Conservation (phyloP, 2,113 vertebrate species). For the Spermophilus dauricus region DNA sequence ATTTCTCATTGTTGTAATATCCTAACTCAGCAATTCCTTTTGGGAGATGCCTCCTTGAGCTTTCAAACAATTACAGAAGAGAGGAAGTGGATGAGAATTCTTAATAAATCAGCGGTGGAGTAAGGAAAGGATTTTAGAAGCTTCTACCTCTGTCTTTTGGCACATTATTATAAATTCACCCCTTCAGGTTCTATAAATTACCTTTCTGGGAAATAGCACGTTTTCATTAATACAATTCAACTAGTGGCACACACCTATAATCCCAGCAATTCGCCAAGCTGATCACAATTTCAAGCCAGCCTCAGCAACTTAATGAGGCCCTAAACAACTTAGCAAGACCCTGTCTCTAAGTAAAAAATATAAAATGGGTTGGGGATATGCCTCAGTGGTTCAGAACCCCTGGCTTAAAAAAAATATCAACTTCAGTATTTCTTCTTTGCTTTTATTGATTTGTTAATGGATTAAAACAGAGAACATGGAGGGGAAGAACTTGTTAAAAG, state of each 20-base stretch:
- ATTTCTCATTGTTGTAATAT: background rate
- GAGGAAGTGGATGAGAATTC: background rate
- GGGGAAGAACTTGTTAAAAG: background rate
- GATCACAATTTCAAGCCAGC: too few species aligned
- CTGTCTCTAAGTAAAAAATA: too few species aligned
- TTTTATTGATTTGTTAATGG: background rate
- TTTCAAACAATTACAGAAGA: conserved; percentile 23
- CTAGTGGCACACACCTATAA: too few species aligned
- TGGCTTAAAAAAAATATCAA: too few species aligned
- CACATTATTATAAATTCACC: background rate
- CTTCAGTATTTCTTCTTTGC: background rate
- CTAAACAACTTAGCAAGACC: too few species aligned
- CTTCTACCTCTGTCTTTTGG: background rate
- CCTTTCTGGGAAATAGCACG: background rate
- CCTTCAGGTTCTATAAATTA: background rate
- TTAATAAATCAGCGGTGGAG: background rate
- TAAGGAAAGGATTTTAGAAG: background rate
- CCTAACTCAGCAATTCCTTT: background rate
- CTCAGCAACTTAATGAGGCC: too few species aligned
- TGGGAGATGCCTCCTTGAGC: background rate
- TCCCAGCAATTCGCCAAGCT: too few species aligned
- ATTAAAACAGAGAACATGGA: background rate
- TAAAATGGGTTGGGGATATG: too few species aligned
- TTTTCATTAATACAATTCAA: conserved; percentile 23
- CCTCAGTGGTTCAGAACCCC: too few species aligned